These are phyloP conservation scores for Saguinus midas DNA, from an alignment of 2,113 vertebrate genomes.

Conservation along the genomic window DNA sequence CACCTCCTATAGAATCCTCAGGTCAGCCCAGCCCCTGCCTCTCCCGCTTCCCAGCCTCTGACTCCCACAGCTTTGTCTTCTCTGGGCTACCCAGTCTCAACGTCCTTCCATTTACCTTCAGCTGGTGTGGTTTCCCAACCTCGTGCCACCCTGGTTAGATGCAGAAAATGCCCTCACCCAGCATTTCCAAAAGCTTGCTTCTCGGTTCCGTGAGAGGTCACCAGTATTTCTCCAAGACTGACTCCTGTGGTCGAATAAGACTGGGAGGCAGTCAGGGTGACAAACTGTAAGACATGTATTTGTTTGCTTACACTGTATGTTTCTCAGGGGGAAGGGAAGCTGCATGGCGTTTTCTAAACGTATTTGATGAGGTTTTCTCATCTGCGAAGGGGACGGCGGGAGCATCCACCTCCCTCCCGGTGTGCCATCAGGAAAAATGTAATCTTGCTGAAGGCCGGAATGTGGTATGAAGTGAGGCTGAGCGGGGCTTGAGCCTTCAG, in stretches of 20 bases:
- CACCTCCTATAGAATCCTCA: neutral
- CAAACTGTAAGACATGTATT: neutral
- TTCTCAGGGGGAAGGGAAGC: neutral
- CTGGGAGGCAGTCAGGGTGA: neutral
- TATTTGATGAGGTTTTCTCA: neutral
- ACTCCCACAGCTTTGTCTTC: neutral
- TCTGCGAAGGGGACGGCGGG: neutral
- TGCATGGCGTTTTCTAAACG: neutral
- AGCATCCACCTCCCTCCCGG: neutral
- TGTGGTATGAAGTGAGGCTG: accelerated
- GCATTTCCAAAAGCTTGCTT: neutral
- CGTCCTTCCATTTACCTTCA: neutral
- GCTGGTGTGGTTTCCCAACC: neutral
- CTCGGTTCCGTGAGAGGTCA: accelerated
- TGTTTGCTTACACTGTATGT: neutral
- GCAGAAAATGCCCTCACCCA: neutral
- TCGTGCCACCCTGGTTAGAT: neutral
- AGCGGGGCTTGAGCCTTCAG: neutral
- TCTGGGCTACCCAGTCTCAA: neutral
- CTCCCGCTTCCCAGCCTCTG: neutral
- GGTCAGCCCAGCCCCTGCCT: neutral
- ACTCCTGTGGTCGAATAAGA: neutral
- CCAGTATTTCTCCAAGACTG: neutral
- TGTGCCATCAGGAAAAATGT: neutral
- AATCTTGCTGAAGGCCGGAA: neutral